Base-by-base conservation (phyloP, 1,140 invertebrate genomes). In the Bilobella aurantiaca region DNA sequence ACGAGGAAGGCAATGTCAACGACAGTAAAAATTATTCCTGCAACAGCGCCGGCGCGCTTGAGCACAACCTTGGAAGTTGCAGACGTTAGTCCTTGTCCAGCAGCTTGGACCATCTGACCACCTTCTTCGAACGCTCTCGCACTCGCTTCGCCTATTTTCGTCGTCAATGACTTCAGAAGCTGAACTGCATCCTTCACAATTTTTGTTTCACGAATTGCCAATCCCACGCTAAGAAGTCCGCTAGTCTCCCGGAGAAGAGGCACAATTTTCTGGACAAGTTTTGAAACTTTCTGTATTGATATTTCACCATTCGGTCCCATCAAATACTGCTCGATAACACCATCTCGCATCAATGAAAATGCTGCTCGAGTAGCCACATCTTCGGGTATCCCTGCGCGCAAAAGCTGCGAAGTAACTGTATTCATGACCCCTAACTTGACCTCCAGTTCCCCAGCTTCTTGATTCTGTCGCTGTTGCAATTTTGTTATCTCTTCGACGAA, bases 1-100 rank as follows among this genome's bases (percentile, higher is more conserved):
- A 59, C 25, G 28, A 59, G 58, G 5, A 59, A 23, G 8, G 58
- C 23, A 16, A 59, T 34, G 25, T 59, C 58, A 59, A 59, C 25
- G 3, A 59, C 58, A 29, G 28, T 59, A 29, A 59, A 59, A 5
- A 59, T 23, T 29, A 59, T 23, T 18, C 58, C 58, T 18, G 23
- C 5, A 8, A 23, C 28, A 23, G 58, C 58, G 8, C 58, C 58
- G 25, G 31, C 25, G 3, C 58, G 14, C 49, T 53, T 53, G 18
- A 42, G 34, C 18, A 12, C 8, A 42, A 42, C 8, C 18, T 42
- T 42, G 34, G 18, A 42, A 12, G 8, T 18, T 12, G 18, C 18
- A 12, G 18, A 42, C 8, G 18, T 42, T 42, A 42, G 34, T 42
- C 8, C 8, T 42, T 42, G 8, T 42, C 8, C 34, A n/a, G n/a